Percentiles rank a stretch among this genome's conserved stretches.
These are phyloP conservation scores for Drosophila albomicans DNA, from an alignment of 1,140 invertebrate species.

Conservation along the genomic window DNA sequence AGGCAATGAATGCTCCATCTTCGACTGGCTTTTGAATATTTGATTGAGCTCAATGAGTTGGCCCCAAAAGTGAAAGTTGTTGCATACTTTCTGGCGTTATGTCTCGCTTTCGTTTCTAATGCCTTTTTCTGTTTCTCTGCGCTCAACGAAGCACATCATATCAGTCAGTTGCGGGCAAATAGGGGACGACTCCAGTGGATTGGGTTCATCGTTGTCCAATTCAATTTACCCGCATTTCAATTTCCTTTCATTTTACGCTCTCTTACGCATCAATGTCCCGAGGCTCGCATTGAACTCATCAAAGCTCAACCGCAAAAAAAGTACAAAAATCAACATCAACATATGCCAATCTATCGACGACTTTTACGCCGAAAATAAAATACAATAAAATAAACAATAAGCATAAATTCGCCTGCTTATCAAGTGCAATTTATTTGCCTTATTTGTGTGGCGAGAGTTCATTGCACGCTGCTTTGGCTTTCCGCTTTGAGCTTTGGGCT, in stretches of 20 bases:
- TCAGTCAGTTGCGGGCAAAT: conserved; percentile 17
- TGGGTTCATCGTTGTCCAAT: conserved; percentile 45
- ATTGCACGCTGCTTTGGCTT: conserved; percentile 45
- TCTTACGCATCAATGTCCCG: conserved; percentile 64
- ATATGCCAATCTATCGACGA: conserved; percentile 34
- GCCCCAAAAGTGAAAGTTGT: conserved; percentile 65
- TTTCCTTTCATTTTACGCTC: conserved; percentile 82
- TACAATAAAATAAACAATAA: conserved; percentile 3
- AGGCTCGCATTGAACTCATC: conserved; percentile 66
- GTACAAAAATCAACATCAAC: background rate
- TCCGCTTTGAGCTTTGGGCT: too few species aligned
- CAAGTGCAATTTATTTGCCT: conserved; percentile 43
- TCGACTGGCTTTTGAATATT: conserved; percentile 63
- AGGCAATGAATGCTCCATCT: background rate
- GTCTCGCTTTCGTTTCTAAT: conserved; percentile 24
- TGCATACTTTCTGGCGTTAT: conserved; percentile 68
- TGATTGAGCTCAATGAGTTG: conserved; percentile 70
- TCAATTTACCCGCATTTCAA: conserved; percentile 79
- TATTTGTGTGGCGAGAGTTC: conserved; percentile 34
- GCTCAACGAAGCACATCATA: conserved; percentile 73
- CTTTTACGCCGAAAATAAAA: conserved; percentile 1
- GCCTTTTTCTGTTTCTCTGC: conserved; percentile 14
- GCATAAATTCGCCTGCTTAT: background rate
- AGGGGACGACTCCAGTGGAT: background rate
- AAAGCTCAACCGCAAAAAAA: conserved; percentile 66